Base-by-base conservation (phyloP, 2,113 vertebrate species). In the Lycaon pictus region DNA sequence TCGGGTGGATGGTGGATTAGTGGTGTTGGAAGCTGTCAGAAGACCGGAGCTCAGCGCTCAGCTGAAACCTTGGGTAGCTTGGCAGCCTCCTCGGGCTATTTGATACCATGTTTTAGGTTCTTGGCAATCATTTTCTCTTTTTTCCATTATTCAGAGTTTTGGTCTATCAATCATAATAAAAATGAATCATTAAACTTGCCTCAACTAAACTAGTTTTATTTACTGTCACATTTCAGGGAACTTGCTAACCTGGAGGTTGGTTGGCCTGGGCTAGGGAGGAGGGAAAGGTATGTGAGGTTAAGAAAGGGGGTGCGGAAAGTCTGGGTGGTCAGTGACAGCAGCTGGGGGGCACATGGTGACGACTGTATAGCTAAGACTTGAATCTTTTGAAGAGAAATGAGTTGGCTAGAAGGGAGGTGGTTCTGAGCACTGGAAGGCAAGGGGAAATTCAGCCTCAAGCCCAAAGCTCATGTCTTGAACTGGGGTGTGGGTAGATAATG, bases 151-250 rank as follows among this genome's bases (percentile, higher is more conserved):
- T 97, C 77, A 97, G 88, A 90, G 48, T 87, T 96, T 97, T 89
- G 48, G 25, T 85, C 58, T 79, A 89, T 94, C 93, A 96, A 98
- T 85, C 95, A 96, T 93, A 74, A 63, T 43, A 43, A 91, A 95
- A 88, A 90, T 82, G 90, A 98, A 88, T 32, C 17, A 83, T 84
- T 95, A 96, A 92, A 85, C 74, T 43, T 65, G 96, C 92, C n/a
- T 96, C 82, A 82, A 55, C 43, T 83, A 88, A 96, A 27, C 29
- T 27, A 94, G 35, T 84, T 65, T 97, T 97, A 96, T 72, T 97
- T 96, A 90, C 77, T 97, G 96, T 93, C 88, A 94, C 0, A 76
- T 96, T 96, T 97, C 93, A 10, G 80, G 97, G 88, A 96, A 95
- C 29, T 71, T 95, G 97, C 48, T 97, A 87, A 90, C 62, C n/a